Evolutionary conservation across 1,140 invertebrate species (phyloP), one percentile per base, ranked within the genome.

Genomic region (Dendroctonus valens): DNA sequence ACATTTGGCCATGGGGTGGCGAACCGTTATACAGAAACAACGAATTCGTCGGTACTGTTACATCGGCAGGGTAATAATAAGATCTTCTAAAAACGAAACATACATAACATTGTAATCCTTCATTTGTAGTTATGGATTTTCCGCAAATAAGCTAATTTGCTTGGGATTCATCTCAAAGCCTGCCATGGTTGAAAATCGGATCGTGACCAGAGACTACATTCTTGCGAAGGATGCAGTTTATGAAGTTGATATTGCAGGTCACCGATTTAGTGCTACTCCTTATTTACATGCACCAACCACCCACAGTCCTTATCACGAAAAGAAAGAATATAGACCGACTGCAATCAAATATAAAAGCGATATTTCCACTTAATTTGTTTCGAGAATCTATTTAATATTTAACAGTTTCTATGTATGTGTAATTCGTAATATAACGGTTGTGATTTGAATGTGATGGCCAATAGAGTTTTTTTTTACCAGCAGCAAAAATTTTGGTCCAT

Each of bases 1-100:
- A 93, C 79, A 83, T 89, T 14, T 92, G 90, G 90, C 87, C 90
- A 0, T 92, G 90, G 87, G 90, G 91, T 44, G 87, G 87, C 44
- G 92, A 94, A 75, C 89, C 91, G 0, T 83, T 94, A 61, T 94
- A 87, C 77, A 78, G 85, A 60, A 83, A 88, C 69, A 84, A 83
- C 38, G 80, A 86, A 74, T 88, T 84, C 78, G 87, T 87, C 51
- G 92, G 92, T n/a, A 84, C 84, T 37, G 86, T 89, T 8, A 92
- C 90, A 11, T 91, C 89, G n/a, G 86, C 87, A 52, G 87, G 88
- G 73, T 93, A 87, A 65, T 38, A 42, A 53, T 39, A 48, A 7
- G n/a, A 38, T 40, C 44, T 62, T 62, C n/a, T 41, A 41, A 53
- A 6, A n/a, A 7, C 37, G 26, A 1, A 26, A 26, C 26, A 26